Evolutionary conservation across 2,888 invertebrate species (phyloP).

Genomic region (Erebia palarica): DNA sequence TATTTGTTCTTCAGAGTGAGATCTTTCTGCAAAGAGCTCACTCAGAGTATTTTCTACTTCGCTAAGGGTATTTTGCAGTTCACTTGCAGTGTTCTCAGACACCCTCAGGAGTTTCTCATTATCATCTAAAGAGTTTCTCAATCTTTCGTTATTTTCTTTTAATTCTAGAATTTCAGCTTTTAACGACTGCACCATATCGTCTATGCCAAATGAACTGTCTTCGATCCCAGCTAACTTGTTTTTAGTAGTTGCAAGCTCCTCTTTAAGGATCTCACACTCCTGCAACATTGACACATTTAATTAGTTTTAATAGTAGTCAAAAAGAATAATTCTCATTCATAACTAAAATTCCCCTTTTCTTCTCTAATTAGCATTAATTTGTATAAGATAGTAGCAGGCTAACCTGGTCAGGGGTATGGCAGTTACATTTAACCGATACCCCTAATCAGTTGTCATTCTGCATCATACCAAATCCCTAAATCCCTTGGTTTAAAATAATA

Average conservation of each 20-base stretch:
- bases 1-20: conserved; percentile 75
- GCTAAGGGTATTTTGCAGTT: conserved; percentile 89
- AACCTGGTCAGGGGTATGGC: too few species aligned
- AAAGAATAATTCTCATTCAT: too few species aligned
- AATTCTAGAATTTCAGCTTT: conserved; percentile 84
- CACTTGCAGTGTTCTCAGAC: conserved; percentile 91
- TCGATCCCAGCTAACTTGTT: conserved; percentile 84
- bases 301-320: not conserved
- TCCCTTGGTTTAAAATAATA: too few species aligned
- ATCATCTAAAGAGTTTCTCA: conserved; percentile 85
- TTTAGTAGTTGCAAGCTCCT: conserved; percentile 83
- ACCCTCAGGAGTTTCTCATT: conserved; percentile 81
- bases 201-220: conserved; percentile 87
- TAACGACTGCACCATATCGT: conserved; percentile 86
- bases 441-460: too few species aligned
- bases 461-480: too few species aligned
- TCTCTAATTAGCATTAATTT: too few species aligned
- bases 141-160: conserved; percentile 84
- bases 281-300: conserved; percentile 52
- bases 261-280: conserved; percentile 86
- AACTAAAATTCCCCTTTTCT: too few species aligned
- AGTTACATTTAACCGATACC: too few species aligned
- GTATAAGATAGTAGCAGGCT: too few species aligned
- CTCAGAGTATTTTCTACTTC: conserved; percentile 89
- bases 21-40: conserved; percentile 73